Base-by-base conservation (phyloP, 2,888 invertebrate species). In the Frankliniella intonsa region DNA sequence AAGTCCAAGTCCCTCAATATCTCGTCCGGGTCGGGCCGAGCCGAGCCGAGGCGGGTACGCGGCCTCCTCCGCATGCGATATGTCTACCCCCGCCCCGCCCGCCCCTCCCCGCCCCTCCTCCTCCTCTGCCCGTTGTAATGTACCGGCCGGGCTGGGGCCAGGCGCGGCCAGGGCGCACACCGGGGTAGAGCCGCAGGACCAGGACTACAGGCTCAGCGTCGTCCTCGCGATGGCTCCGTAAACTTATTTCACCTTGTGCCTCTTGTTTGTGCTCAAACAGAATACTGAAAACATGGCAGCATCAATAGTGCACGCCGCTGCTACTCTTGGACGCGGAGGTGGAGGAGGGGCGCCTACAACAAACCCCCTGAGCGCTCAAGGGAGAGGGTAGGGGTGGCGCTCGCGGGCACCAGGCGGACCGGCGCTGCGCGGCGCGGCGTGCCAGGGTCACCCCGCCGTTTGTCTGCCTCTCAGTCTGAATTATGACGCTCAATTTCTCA, bases 251-350 rank as follows among this genome's bases (percentile, higher is more conserved):
- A 69, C 69, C 65, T 65, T 5, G n/a, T 69, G 22, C 69, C 69
- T n/a, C 69, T 69, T 69, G 69, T 69, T 69, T 69, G 69, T 22
- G 69, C 69, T 69, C 69, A 69, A 69, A 69, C 69, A 69, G 69
- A 69, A 69, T 69, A 22, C 69, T n/a, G n/a, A 69, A 69, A 69
- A 69, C 69, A 69, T 22, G 69, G 69, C 69, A 9, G 69, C 69
- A 22, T 69, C 69, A 22, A 69, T 69, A 69, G n/a, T n/a, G 69
- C 11, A 69, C 14, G 55, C 55, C 1, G 17, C 17, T 19, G 55
- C 55, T 55, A 8, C 55, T 55, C 55, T 9, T 14, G 65, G 65
- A n/a, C 65, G n/a, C 8, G 19, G 19, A 14, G 10, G 65, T 65
- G 65, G n/a, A 19, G 65, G 65, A n/a, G 65, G 19, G 65, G n/a